A percentile compares a stretch with the other conserved stretches of the same genome.
Evolutionary conservation across 2,888 invertebrate genomes (phyloP).

Genomic region (Parochlus steinenii): DNA sequence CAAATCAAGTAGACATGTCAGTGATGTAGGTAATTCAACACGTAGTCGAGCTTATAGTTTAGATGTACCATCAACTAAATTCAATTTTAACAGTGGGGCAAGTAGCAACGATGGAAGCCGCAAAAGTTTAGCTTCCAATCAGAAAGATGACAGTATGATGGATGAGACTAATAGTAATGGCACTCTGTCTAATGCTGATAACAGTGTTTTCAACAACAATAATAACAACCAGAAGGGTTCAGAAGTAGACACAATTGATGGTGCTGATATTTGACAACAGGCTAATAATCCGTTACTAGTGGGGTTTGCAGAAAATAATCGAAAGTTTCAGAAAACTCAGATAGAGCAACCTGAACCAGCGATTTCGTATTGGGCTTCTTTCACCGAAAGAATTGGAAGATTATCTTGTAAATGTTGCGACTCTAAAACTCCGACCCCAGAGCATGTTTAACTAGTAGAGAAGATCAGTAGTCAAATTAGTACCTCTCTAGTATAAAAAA

Average conservation of each 20-base stretch:
- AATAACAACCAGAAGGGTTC: too few species aligned
- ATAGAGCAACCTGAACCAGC: constrained; percentile 16
- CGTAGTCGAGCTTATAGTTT: constrained; percentile 29
- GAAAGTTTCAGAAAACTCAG: too few species aligned
- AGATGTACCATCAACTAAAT: constrained; percentile 24
- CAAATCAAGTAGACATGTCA: not conserved
- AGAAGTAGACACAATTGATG: too few species aligned
- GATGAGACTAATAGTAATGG: constrained; percentile 28
- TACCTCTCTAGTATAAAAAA: too few species aligned
- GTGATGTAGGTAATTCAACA: constrained; percentile 13
- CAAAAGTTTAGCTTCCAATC: constrained; percentile 9
- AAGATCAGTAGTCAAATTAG: too few species aligned
- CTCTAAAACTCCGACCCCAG: constrained; percentile 29
- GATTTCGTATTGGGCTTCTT: constrained; percentile 27
- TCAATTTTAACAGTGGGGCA: constrained; percentile 24
- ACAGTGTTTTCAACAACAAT: constrained; percentile 22
- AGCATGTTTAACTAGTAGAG: constrained; percentile 30
- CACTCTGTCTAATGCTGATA: constrained; percentile 19
- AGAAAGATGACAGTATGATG: constrained; percentile 6
- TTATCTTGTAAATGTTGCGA: constrained; percentile 30
- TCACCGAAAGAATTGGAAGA: constrained; percentile 27
- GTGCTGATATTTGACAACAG: too few species aligned
- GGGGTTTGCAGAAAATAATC: too few species aligned
- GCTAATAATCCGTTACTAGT: too few species aligned
- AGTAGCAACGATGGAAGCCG: constrained; percentile 23